These are phyloP conservation scores for Drosophila leonis DNA, from an alignment of 2,888 invertebrate genomes.

Conservation along the genomic window DNA sequence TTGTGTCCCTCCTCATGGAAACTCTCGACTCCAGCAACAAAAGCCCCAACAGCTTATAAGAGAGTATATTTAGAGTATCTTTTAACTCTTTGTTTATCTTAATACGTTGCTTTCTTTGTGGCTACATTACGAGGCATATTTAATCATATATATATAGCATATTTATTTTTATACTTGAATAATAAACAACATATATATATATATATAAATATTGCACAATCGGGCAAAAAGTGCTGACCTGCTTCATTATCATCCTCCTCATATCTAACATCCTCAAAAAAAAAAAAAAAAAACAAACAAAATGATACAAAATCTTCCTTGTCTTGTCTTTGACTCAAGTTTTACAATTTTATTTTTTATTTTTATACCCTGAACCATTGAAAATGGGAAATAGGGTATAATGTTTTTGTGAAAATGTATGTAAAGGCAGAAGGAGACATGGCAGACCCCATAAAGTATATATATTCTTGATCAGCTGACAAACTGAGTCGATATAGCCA, in stretches of 20 bases:
- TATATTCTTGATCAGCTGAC: too few species aligned
- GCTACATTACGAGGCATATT: conserved; percentile 57
- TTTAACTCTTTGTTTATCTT: conserved; percentile 31
- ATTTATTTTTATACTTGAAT: conserved; percentile 48
- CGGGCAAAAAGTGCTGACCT: conserved; percentile 24
- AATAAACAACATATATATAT: conserved; percentile 1
- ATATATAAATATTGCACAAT: conserved; percentile 41
- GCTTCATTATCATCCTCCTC: conserved; percentile 11
- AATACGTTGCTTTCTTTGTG: conserved; percentile 31
- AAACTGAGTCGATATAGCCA: too few species aligned
- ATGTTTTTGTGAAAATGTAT: too few species aligned
- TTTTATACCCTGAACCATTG: too few species aligned
- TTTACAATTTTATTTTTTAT: conserved; percentile 16
- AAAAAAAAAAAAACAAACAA: too few species aligned
- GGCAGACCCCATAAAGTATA: too few species aligned
- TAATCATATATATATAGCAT: too few species aligned
- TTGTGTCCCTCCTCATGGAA: conserved; percentile 42
- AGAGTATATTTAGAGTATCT: conserved; percentile 60
- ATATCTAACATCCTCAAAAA: conserved; percentile 10
- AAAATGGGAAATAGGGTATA: too few species aligned
- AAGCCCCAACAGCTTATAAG: conserved; percentile 34
- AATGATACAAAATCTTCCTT: conserved; percentile 10
- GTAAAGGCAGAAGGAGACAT: too few species aligned
- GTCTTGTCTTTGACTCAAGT: conserved; percentile 21
- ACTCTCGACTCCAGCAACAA: conserved; percentile 8